These are phyloP conservation scores for Oreochromis mossambicus DNA, from an alignment of 2,797 vertebrate genomes.

Conservation along the genomic window DNA sequence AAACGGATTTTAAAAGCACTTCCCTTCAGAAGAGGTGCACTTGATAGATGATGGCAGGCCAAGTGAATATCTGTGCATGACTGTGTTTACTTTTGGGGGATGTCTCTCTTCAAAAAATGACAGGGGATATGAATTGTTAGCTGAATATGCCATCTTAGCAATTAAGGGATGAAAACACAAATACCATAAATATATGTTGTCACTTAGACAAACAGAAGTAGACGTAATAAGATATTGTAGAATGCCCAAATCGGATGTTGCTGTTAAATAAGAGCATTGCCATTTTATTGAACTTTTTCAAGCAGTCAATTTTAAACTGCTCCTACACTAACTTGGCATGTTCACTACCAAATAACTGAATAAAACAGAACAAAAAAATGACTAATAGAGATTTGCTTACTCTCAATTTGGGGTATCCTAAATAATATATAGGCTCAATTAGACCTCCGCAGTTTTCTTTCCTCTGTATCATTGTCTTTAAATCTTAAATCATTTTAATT, in stretches of 20 bases:
- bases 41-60: slow-evolving; percentile 7
- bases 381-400: neutral
- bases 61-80: neutral
- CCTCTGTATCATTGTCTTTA: neutral
- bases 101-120: neutral
- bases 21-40: slow-evolving; percentile 38
- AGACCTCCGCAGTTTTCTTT: neutral
- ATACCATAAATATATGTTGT: neutral
- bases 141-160: neutral
- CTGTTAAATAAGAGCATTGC: neutral
- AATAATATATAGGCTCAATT: neutral
- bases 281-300: neutral
- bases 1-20: slow-evolving; percentile 68
- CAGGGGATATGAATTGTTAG: neutral
- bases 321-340: neutral
- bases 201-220: neutral
- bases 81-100: neutral
- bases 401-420: neutral
- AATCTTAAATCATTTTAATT: neutral
- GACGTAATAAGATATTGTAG: neutral
- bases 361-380: fast-evolving
- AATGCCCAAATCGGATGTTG: neutral
- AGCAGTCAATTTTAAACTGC: neutral
- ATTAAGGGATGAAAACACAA: neutral
- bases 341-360: neutral